Evolutionary conservation across 1,140 invertebrate species (phyloP).

Genomic region (Liolophura sinensis): DNA sequence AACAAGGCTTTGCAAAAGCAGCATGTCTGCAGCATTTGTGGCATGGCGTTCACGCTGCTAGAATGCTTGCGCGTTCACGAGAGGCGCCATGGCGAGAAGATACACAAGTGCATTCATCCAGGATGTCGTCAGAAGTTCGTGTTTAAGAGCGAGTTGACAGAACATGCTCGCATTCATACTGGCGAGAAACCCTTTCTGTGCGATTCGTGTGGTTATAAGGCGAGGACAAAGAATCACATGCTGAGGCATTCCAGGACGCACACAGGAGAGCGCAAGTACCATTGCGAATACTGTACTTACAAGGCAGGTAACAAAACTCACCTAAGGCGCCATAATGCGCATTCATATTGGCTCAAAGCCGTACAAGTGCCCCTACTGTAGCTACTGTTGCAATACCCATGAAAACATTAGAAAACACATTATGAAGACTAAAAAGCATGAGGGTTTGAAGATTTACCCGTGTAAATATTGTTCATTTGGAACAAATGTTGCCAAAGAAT

Average conservation of each 20-base stretch:
- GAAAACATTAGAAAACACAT: constrained; percentile 88
- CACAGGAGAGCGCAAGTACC: constrained; percentile 68
- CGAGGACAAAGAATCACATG: constrained; percentile 77
- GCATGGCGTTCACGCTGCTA: constrained; percentile 63
- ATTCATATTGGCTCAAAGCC: constrained; percentile 86
- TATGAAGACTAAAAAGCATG: constrained; percentile 76
- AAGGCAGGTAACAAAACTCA: constrained; percentile 49
- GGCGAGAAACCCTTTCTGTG: constrained; percentile 65
- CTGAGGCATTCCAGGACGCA: constrained; percentile 63
- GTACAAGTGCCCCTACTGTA: constrained; percentile 77
- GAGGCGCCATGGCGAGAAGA: constrained; percentile 65
- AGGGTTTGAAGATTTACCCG: constrained; percentile 75
- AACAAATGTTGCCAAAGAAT: constrained; percentile 70
- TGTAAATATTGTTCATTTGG: constrained; percentile 70
- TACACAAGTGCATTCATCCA: constrained; percentile 65
- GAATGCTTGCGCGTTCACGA: constrained; percentile 67
- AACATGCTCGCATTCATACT: constrained; percentile 44
- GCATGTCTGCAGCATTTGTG: constrained; percentile 67
- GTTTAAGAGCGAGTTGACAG: constrained; percentile 39
- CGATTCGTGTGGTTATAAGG: constrained; percentile 68
- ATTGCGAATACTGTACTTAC: constrained; percentile 73
- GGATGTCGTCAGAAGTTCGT: constrained; percentile 59
- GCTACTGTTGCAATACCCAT: constrained; percentile 78
- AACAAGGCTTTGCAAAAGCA: constrained; percentile 34
- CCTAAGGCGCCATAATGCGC: constrained; percentile 66